Percentiles rank a stretch among this genome's conserved stretches.
These are phyloP conservation scores for Netta rufina DNA, from an alignment of 2,797 vertebrate genomes.

Conservation along the genomic window DNA sequence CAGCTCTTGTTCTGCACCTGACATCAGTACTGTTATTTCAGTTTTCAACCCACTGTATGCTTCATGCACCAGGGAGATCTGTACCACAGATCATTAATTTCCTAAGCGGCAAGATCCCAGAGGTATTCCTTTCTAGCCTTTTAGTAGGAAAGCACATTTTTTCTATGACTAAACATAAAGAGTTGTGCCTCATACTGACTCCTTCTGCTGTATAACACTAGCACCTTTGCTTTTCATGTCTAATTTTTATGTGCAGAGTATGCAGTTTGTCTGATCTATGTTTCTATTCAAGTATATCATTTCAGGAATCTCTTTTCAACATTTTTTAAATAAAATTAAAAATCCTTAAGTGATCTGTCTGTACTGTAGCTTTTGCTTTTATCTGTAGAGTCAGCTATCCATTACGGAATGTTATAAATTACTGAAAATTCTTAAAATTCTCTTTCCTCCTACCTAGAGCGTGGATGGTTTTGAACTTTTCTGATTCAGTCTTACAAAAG, in stretches of 20 bases:
- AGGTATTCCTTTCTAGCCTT: conserved; percentile 76
- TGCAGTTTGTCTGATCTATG: not conserved
- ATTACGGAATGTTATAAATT: not conserved
- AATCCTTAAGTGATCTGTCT: not conserved
- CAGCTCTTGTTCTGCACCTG: conserved; percentile 92
- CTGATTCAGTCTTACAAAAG: not conserved
- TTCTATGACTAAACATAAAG: not conserved
- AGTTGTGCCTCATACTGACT: not conserved
- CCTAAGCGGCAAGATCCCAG: conserved; percentile 84
- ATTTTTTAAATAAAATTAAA: not conserved
- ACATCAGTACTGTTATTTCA: conserved; percentile 93
- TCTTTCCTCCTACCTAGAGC: not conserved
- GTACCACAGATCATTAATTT: conserved; percentile 92
- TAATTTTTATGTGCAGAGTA: not conserved
- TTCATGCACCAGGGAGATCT: conserved; percentile 94
- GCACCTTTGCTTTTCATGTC: not conserved
- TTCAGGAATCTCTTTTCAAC: not conserved
- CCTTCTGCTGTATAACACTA: not conserved
- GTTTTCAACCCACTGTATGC: conserved; percentile 88
- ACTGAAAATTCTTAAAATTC: not conserved
- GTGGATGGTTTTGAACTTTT: not conserved
- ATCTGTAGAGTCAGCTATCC: not conserved
- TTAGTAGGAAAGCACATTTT: not conserved
- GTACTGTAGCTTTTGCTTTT: not conserved
- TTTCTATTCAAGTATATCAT: not conserved